Evolutionary conservation across 2,888 invertebrate genomes (phyloP), one percentile per base, ranked within the genome.

Genomic region (Synanthedon myopaeformis): DNA sequence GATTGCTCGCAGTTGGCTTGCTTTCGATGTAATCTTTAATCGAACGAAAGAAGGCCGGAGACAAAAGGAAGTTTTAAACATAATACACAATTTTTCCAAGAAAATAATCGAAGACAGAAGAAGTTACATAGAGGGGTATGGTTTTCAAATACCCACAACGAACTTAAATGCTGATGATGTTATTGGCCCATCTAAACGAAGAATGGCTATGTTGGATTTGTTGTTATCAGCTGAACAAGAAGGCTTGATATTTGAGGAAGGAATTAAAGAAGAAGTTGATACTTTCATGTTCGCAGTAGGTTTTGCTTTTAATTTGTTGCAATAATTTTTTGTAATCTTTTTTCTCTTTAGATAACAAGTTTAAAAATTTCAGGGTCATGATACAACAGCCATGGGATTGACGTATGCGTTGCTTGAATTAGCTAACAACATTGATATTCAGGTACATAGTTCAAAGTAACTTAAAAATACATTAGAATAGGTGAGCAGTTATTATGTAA

Each of bases 201-300:
- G 81, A 3, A 69, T 83, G 52, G 87, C 84, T 1, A 82, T 89
- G 82, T 58, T 89, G 53, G 87, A 89, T 60, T 72, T 88, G 2
- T 59, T 89, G 2, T 59, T 89, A 11, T 65, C 68, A 1, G 83
- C 82, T 0, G 80, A 87, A 55, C 59, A 65, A 10, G 66, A 78
- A 1, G 79, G 76, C 4, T 59, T 67, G 12, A 83, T 88, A 28
- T 76, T 81, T 57, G 79, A 83, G 58, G 64, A 69, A 52, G 89
- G 85, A 14, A 88, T 89, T 48, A 74, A 83, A 57, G 89, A 89
- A 61, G 89, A 89, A 69, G 88, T 89, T 3, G 87, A 89, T 55
- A 89, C 89, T 0, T 89, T 89, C 55, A 86, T 89, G 82, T 88
- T 88, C 59, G 88, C 83, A 61, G 88, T 71, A 62, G 56, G 51